phyloP scores from a whole-genome alignment of 2,113 vertebrate genomes.

The Macrotis lagotis region DNA sequence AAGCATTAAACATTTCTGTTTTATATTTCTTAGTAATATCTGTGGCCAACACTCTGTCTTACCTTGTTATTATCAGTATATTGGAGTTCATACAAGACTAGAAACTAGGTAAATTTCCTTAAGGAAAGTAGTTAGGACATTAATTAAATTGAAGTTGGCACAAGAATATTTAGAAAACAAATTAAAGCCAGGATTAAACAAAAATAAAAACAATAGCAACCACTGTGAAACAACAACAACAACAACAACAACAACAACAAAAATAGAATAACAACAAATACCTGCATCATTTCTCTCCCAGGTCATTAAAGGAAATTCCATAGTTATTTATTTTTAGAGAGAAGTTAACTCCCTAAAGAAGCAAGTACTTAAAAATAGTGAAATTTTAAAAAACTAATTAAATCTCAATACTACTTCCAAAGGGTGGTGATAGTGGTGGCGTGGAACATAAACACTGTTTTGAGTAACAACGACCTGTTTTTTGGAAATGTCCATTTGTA shows the following conservation, averaged over 20 bases:
- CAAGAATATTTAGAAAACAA: conserved; percentile 62
- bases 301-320: not conserved
- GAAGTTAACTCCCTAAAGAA: not conserved
- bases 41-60: not conserved
- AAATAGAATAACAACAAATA: too few relatives aligned
- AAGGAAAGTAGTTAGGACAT: conserved; percentile 47
- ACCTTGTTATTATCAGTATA: conserved; percentile 45
- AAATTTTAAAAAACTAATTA: not conserved
- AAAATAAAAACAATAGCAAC: conserved; percentile 2
- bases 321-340: conserved; percentile 6
- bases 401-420: not conserved
- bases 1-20: not conserved
- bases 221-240: not conserved
- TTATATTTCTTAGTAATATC: conserved; percentile 27
- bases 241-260: not conserved
- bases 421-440: too few relatives aligned
- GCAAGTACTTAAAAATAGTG: not conserved
- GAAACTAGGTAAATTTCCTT: conserved; percentile 55
- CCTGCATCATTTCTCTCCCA: not conserved
- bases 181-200: conserved; percentile 48
- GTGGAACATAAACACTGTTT: not conserved
- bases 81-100: conserved; percentile 24
- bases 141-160: conserved; percentile 62
- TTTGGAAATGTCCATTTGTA: too few relatives aligned
- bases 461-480: not conserved